phyloP scores from a whole-genome alignment of 2,888 invertebrate genomes.

The Allophyes oxyacanthae region DNA sequence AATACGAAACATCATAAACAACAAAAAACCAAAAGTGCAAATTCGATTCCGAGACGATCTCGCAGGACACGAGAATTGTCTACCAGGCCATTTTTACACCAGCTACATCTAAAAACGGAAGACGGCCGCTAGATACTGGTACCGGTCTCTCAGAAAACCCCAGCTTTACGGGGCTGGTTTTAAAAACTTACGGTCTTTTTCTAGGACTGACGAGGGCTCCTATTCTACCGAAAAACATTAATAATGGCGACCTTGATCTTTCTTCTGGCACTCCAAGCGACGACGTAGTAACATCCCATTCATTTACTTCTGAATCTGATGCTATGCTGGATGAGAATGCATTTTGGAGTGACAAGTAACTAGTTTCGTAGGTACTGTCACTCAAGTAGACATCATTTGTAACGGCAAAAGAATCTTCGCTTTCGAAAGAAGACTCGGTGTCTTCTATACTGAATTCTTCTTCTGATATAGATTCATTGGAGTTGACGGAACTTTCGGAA shows the following conservation, averaged over 20 bases:
- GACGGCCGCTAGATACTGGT: no score
- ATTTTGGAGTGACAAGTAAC: slow-evolving; percentile 1
- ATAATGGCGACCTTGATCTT: slow-evolving; percentile 19
- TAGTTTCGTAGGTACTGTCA: background rate
- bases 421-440: background rate
- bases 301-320: slow-evolving; percentile 29
- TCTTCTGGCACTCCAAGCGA: slow-evolving; percentile 59
- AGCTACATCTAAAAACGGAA: no score
- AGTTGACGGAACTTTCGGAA: background rate
- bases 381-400: background rate
- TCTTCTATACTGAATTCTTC: slow-evolving; percentile 4
- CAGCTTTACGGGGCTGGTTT: no score
- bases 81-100: no score
- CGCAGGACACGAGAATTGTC: no score
- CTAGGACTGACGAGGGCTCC: slow-evolving; percentile 8
- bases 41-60: no score
- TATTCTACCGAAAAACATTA: slow-evolving; percentile 19
- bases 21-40: no score
- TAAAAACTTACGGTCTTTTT: slow-evolving; percentile 41
- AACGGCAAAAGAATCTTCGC: slow-evolving; percentile 1
- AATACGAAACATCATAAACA: no score
- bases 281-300: slow-evolving; percentile 67
- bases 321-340: background rate
- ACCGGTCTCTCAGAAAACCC: no score
- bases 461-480: slow-evolving; percentile 8